Conservation (phyloP, 1,140 invertebrate species). For the Periplaneta americana region DNA sequence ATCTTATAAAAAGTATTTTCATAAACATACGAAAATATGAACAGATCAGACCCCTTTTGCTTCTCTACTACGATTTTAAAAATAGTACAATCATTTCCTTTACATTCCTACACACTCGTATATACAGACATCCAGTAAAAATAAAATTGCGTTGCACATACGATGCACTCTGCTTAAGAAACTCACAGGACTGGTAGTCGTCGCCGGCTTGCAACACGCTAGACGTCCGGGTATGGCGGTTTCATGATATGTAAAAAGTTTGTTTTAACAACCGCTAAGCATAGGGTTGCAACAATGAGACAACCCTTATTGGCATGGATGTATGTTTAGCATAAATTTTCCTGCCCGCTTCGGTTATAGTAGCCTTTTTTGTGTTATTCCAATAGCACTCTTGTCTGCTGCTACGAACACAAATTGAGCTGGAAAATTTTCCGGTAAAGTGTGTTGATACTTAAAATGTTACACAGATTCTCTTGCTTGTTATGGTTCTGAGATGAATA, state of each 20-base stretch:
- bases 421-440: neutral
- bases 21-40: no score
- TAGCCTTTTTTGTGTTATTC: neutral
- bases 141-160: no score
- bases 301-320: conserved; percentile 8
- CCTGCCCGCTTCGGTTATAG: neutral
- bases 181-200: no score
- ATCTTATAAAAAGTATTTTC: no score
- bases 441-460: neutral
- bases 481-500: no score
- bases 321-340: conserved; percentile 8
- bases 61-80: no score
- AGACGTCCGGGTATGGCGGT: neutral
- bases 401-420: neutral
- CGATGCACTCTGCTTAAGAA: no score
- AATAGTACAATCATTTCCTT: no score
- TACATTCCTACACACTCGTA: no score
- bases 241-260: neutral
- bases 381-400: neutral
- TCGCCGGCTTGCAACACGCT: no score
- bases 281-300: neutral
- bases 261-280: neutral
- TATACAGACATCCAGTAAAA: no score
- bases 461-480: neutral
- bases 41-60: no score